Conservation (phyloP, 2,797 vertebrate species). For the Eulemur coronatus region DNA sequence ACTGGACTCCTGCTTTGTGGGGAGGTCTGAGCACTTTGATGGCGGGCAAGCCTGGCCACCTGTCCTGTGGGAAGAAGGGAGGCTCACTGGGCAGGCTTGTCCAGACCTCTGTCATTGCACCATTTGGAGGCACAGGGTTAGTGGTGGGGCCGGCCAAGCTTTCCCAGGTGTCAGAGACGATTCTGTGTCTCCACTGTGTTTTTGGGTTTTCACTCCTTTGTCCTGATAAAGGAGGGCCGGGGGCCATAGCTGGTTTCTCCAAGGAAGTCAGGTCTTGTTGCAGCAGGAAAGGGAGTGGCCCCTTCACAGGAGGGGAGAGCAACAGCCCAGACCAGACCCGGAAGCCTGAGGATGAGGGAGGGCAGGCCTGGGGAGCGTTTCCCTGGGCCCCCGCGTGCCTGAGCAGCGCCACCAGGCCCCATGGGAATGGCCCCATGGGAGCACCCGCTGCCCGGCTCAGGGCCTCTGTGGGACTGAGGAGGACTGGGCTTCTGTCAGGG, state of each 20-base stretch:
- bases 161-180: accelerated
- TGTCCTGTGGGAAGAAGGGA: not conserved
- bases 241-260: not conserved
- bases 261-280: not conserved
- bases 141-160: not conserved
- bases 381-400: not conserved
- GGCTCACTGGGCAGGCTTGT: not conserved
- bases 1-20: not conserved
- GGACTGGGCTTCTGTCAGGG: not conserved
- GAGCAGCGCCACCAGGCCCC: not conserved
- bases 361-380: too few relatives aligned
- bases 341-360: too few relatives aligned
- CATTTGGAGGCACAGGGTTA: not conserved
- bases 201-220: not conserved
- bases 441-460: not conserved
- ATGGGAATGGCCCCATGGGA: not conserved
- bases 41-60: accelerated
- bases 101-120: not conserved
- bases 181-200: not conserved
- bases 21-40: not conserved
- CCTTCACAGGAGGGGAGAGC: not conserved
- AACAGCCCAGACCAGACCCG: not conserved
- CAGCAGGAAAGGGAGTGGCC: not conserved
- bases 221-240: not conserved
- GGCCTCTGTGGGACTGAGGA: not conserved